phyloP scores from a whole-genome alignment of 2,113 vertebrate species.

The Perca fluviatilis region DNA sequence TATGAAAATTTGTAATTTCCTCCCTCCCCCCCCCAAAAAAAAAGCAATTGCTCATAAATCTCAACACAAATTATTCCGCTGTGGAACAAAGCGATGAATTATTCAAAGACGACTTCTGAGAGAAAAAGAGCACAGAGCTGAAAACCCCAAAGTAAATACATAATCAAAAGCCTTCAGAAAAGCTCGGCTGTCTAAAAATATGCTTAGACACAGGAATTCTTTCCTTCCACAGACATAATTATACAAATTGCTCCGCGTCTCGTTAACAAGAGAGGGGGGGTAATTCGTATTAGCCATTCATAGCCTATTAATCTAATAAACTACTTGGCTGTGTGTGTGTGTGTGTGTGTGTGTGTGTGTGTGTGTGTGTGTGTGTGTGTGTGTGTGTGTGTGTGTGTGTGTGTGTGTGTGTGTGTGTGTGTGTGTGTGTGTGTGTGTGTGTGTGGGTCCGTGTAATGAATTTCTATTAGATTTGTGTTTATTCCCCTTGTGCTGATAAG shows the following conservation, averaged over 20 bases:
- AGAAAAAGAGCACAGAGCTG: constrained; percentile 60
- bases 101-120: constrained; percentile 76
- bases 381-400: constrained; percentile 61
- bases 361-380: constrained; percentile 51
- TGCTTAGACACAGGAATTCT: constrained; percentile 84
- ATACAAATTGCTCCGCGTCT: constrained; percentile 84
- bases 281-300: constrained; percentile 84
- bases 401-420: constrained; percentile 36
- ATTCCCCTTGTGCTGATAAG: constrained; percentile 89
- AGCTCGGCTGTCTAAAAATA: constrained; percentile 77
- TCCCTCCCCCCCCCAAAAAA: constrained; percentile 34
- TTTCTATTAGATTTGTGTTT: constrained; percentile 91
- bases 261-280: constrained; percentile 82
- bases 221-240: constrained; percentile 82
- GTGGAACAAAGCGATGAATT: constrained; percentile 80
- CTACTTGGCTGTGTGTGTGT: constrained; percentile 75
- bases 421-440: constrained; percentile 40
- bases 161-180: constrained; percentile 77
- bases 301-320: constrained; percentile 86
- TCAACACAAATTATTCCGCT: constrained; percentile 76
- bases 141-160: constrained; percentile 76
- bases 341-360: constrained; percentile 33
- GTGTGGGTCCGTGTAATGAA: constrained; percentile 80
- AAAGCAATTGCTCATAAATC: constrained; percentile 73
- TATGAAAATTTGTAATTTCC: constrained; percentile 43